These are phyloP conservation scores for Lasioglossum pauxillum DNA, from an alignment of 2,888 invertebrate genomes.

Conservation along the genomic window DNA sequence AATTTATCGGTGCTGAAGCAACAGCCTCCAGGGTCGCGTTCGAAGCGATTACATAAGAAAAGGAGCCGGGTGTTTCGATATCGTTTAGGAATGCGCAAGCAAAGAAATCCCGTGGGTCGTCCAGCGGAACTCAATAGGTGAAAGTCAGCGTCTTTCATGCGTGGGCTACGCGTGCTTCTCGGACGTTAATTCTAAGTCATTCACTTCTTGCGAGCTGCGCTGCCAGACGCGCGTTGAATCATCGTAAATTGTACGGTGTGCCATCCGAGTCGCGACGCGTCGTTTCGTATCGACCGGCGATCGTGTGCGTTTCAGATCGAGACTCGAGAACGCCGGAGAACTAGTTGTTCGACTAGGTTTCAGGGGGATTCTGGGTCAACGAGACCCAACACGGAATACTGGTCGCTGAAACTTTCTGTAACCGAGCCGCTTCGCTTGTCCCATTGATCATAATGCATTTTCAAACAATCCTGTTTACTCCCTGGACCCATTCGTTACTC, in stretches of 20 bases:
- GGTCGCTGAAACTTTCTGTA: not conserved
- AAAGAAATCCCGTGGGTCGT: conserved; percentile 43
- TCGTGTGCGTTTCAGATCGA: conserved; percentile 2
- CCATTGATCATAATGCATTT: conserved; percentile 2
- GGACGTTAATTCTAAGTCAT: conserved; percentile 38
- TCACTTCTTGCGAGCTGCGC: conserved; percentile 31
- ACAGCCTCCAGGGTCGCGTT: conserved; percentile 7
- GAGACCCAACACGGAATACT: not conserved
- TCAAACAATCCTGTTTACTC: not conserved
- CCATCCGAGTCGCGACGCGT: not conserved
- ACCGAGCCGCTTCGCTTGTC: conserved; percentile 4
- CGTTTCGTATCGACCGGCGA: not conserved
- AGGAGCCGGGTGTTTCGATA: conserved; percentile 25
- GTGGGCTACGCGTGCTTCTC: conserved; percentile 55
- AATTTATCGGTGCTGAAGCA: conserved; percentile 13
- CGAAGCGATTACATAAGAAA: conserved; percentile 31
- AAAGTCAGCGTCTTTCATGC: conserved; percentile 68
- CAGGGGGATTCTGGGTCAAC: too few species aligned
- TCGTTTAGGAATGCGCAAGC: conserved; percentile 48
- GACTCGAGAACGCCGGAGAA: not conserved
- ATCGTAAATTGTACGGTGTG: conserved; percentile 4
- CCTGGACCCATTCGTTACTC: not conserved
- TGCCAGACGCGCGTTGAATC: conserved; percentile 31
- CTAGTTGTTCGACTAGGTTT: not conserved
- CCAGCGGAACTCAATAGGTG: conserved; percentile 58